Base-by-base conservation (phyloP, 2,888 invertebrate genomes). In the Lepas anatifera region DNA sequence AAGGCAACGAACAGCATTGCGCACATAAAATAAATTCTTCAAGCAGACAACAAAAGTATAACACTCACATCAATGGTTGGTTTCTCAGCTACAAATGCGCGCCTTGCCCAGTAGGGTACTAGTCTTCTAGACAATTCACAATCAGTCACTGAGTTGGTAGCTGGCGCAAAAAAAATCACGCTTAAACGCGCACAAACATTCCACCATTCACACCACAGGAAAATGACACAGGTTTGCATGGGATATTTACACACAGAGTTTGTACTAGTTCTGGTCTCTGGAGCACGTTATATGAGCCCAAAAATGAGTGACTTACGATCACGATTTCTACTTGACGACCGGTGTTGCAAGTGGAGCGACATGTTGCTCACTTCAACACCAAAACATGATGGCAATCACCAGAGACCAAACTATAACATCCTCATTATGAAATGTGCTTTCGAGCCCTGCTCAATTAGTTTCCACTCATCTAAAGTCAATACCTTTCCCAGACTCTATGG, bases 241-340 rank as follows among this genome's bases (percentile, higher is more conserved):
- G 32, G 58, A 13, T 58, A 58, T 58, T 58, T 58, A 58, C 58
- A 58, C 32, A 8, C 58, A 22, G 58, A 35, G 58, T 58, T 58
- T 58, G 58, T 58, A 58, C 58, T 58, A 35, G 13, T 35, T 18
- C n/a, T 35, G 16, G 32, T 22, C 32, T 58, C 22, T 11, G 35
- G 35, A 13, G 18, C 32, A 32, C 29, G 18, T 8, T 13, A 18
- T n/a, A 18, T 8, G 16, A 13, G 29, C 13, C 13, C 50, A 39
- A 39, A 39, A 10, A 39, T 39, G 39, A 39, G 8, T 7, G 39
- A 10, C 27, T 50, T 10, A 3, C 18, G 52, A 29, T 7, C 52
- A 27, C 8, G 29, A 29, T 8, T 16, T 52, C n/a, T 52, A 29
- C 8, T n/a, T n/a, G n/a, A n/a, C n/a, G n/a, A 2, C 29, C 25